Conservation (phyloP, 2,888 invertebrate genomes). For the Osmoderma eremita region DNA sequence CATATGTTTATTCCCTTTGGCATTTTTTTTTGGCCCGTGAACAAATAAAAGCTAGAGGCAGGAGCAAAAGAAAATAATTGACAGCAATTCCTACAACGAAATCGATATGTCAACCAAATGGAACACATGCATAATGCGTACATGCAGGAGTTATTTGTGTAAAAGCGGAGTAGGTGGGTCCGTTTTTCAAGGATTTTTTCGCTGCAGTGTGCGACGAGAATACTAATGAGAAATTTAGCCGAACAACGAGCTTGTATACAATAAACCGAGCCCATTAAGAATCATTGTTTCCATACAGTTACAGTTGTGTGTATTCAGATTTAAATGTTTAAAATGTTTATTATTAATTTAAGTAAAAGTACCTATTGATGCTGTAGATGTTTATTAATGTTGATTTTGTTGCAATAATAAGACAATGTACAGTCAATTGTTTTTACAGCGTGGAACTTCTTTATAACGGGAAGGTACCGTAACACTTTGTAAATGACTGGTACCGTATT, state of each 20-base stretch:
- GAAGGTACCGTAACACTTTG: no score
- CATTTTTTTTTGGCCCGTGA: background rate
- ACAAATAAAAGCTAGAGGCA: slow-evolving; percentile 9
- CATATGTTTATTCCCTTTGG: no score
- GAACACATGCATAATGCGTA: slow-evolving; percentile 10
- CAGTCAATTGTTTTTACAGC: no score
- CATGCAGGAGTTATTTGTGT: background rate
- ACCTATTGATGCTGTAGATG: no score
- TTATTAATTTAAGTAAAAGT: no score
- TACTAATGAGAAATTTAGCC: slow-evolving; percentile 23
- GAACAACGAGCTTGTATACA: slow-evolving; percentile 5
- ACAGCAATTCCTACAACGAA: slow-evolving; percentile 27
- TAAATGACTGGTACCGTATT: no score
- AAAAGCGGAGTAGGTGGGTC: slow-evolving; percentile 21
- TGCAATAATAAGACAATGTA: no score
- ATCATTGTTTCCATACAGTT: background rate
- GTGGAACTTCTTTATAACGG: no score
- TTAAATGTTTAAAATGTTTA: no score
- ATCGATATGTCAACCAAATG: slow-evolving; percentile 30
- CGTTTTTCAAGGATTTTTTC: slow-evolving; percentile 31
- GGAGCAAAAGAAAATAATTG: slow-evolving; percentile 27
- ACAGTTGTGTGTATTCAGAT: slow-evolving; percentile 8
- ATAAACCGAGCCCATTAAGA: background rate
- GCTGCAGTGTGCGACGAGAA: background rate
- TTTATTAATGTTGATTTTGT: no score